Conservation (phyloP, 1,140 invertebrate species). For the Drosophila sturtevanti region DNA sequence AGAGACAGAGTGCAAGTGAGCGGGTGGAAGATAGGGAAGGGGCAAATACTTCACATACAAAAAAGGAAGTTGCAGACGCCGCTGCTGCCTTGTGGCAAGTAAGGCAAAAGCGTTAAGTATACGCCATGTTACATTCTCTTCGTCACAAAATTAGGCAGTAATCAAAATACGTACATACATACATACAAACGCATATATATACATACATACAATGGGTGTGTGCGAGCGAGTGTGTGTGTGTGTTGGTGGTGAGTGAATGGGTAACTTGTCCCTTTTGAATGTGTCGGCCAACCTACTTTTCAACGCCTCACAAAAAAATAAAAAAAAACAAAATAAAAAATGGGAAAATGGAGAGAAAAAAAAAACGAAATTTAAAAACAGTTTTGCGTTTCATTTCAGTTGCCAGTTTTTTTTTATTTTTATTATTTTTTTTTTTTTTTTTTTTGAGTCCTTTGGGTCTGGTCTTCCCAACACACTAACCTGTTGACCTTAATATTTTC, state of each 20-base stretch:
- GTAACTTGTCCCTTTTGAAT: constrained; percentile 39
- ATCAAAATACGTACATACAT: constrained; percentile 66
- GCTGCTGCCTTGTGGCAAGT: constrained; percentile 17
- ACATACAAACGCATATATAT: constrained; percentile 18
- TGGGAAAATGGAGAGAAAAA: neutral
- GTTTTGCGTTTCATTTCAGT: constrained; percentile 52
- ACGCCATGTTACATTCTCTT: constrained; percentile 66
- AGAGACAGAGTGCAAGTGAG: neutral
- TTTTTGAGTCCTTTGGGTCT: constrained; percentile 74
- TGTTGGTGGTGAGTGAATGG: constrained; percentile 11
- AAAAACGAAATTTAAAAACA: constrained; percentile 62
- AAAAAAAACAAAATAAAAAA: neutral
- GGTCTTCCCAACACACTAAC: constrained; percentile 61
- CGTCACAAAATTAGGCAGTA: constrained; percentile 78
- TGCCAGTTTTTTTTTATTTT: constrained; percentile 33
- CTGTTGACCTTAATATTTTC: constrained; percentile 81
- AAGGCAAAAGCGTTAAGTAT: constrained; percentile 64
- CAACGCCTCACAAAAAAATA: constrained; percentile 25
- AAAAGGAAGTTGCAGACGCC: constrained; percentile 63
- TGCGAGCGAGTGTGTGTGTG: neutral
- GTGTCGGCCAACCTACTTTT: constrained; percentile 67
- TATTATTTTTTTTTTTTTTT: constrained; percentile 30
- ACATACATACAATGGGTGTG: neutral
- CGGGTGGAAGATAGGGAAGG: no score
- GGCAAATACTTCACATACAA: constrained; percentile 67